Conservation (phyloP, 1,140 invertebrate species). For the Plodia interpunctella region DNA sequence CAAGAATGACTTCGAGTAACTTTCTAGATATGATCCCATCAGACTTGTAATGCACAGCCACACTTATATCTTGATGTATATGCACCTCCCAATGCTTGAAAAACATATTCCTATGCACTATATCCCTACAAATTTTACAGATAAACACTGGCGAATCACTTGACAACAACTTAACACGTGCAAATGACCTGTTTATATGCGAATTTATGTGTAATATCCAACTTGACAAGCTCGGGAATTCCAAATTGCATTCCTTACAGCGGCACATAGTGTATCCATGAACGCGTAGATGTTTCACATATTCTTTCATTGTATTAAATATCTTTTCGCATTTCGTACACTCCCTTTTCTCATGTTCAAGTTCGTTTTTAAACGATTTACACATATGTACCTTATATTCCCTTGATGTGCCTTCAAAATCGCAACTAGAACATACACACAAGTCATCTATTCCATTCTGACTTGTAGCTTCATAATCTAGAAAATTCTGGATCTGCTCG, state of each 20-base stretch:
- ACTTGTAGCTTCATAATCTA: not conserved
- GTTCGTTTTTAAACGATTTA: not conserved
- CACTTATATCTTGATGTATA: not conserved
- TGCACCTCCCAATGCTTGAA: conserved; percentile 27
- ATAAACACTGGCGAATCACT: not conserved
- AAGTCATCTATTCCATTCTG: not conserved
- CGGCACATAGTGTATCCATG: not conserved
- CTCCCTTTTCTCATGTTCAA: not conserved
- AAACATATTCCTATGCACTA: not conserved
- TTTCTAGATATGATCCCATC: not conserved
- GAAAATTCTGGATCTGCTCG: not conserved
- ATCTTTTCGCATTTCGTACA: not conserved
- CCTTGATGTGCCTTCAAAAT: not conserved
- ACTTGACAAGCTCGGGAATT: not conserved
- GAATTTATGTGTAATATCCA: not conserved
- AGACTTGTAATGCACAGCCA: not conserved
- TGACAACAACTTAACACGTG: not conserved
- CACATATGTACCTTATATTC: not conserved
- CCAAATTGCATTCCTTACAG: conserved; percentile 10
- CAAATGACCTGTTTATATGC: conserved; percentile 16
- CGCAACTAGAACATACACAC: not conserved
- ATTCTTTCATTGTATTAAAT: not conserved
- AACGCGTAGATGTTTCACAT: not conserved
- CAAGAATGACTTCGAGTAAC: not conserved
- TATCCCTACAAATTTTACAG: conserved; percentile 17